Evolutionary conservation across 1,140 invertebrate species (phyloP).

Genomic region (Colletes latitarsis): DNA sequence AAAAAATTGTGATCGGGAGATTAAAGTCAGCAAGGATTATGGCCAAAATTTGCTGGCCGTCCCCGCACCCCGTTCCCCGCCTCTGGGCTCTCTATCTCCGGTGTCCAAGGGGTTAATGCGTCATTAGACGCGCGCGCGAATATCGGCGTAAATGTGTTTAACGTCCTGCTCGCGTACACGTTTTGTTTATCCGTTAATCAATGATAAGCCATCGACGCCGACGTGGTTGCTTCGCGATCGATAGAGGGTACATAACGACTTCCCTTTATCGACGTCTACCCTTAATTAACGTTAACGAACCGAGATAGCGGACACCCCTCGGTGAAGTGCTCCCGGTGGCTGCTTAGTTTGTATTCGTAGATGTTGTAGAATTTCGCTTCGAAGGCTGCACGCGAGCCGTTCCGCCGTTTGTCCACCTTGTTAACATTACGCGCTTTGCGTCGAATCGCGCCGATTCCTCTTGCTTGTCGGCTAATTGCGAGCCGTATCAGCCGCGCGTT

Average conservation of each 20-base stretch:
- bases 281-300: slow-evolving; percentile 55
- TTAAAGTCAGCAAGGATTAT: background rate
- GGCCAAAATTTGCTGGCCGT: background rate
- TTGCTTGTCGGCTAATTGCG: slow-evolving; percentile 23
- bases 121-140: slow-evolving; percentile 21
- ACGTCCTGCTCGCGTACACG: slow-evolving; percentile 22
- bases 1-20: too few relatives aligned
- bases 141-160: background rate
- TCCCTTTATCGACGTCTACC: slow-evolving; percentile 51
- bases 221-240: slow-evolving; percentile 25
- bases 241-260: slow-evolving; percentile 45
- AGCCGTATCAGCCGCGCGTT: slow-evolving; percentile 9
- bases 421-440: slow-evolving; percentile 38
- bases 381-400: background rate
- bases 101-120: slow-evolving; percentile 24
- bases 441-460: slow-evolving; percentile 23
- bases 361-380: slow-evolving; percentile 32
- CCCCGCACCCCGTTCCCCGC: too few relatives aligned
- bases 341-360: slow-evolving; percentile 47
- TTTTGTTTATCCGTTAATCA: slow-evolving; percentile 54
- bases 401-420: slow-evolving; percentile 42
- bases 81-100: too few relatives aligned
- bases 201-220: slow-evolving; percentile 45
- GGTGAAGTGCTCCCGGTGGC: background rate
- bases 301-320: slow-evolving; percentile 43